phyloP scores from a whole-genome alignment of 2,797 vertebrate species.

The Amphiprion clarkii region DNA sequence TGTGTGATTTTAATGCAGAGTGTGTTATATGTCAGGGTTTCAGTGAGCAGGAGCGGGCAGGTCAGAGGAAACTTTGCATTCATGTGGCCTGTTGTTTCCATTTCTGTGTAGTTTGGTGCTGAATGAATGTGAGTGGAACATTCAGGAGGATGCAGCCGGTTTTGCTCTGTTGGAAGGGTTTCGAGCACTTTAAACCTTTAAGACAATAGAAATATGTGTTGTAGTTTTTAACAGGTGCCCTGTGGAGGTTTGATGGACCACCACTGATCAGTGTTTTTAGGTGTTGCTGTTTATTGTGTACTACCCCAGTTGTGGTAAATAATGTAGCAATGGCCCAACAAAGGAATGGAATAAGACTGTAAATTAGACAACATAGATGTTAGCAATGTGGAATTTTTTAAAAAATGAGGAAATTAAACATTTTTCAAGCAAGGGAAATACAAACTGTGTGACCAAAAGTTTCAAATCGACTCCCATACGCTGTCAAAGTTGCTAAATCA shows the following conservation, averaged over 20 bases:
- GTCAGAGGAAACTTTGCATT: constrained; percentile 26
- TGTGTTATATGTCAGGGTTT: constrained; percentile 17
- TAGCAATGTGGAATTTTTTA: no score
- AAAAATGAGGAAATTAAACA: background rate
- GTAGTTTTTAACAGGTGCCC: constrained; percentile 10
- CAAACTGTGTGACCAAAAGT: no score
- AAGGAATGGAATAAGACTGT: background rate
- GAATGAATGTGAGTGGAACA: constrained; percentile 2
- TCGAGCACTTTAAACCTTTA: constrained; percentile 14
- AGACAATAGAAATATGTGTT: background rate
- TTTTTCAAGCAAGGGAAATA: background rate
- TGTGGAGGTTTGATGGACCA: background rate
- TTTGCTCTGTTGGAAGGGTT: background rate
- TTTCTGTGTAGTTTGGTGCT: constrained; percentile 4
- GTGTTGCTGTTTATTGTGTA: background rate
- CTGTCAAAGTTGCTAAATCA: no score
- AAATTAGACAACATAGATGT: background rate
- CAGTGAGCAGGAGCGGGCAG: constrained; percentile 23
- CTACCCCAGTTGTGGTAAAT: background rate
- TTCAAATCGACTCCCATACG: no score
- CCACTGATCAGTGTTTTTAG: background rate
- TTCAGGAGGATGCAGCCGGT: constrained; percentile 16
- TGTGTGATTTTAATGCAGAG: background rate
- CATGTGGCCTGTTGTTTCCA: constrained; percentile 30
- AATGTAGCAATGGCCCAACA: background rate